phyloP scores from a whole-genome alignment of 2,797 vertebrate genomes.

The Orientallactaga sibirica region DNA sequence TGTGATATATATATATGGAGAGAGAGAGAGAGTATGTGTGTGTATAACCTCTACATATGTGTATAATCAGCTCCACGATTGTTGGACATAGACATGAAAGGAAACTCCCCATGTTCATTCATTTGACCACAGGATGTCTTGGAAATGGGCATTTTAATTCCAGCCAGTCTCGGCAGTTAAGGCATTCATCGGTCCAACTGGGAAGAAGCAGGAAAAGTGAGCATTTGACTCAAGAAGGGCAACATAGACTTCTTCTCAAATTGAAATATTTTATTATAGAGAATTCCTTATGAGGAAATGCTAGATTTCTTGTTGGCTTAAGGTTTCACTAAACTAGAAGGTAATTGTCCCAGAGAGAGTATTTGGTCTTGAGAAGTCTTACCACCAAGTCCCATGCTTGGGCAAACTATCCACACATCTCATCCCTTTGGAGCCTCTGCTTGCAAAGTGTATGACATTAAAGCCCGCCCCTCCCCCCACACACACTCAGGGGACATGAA shows the following conservation, averaged over 20 bases:
- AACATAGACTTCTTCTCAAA: not conserved
- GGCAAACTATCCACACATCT: slow-evolving; percentile 6
- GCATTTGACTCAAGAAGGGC: not conserved
- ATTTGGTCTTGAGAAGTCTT: not conserved
- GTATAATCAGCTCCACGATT: not conserved
- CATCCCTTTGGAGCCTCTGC: slow-evolving; percentile 16
- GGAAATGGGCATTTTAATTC: slow-evolving; percentile 15
- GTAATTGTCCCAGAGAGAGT: not conserved
- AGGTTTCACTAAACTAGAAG: not conserved
- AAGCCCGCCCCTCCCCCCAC: not conserved
- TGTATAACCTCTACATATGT: not conserved
- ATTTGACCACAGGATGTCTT: not conserved
- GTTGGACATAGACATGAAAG: not conserved
- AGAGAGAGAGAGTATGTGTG: not conserved
- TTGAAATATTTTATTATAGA: slow-evolving; percentile 51
- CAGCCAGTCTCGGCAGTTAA: not conserved
- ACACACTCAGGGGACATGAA: not conserved
- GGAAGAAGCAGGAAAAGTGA: slow-evolving; percentile 25
- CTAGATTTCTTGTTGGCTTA: slow-evolving; percentile 41
- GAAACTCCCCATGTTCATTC: not conserved
- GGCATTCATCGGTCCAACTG: not conserved
- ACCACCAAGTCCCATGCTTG: not conserved
- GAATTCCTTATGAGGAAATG: slow-evolving; percentile 29
- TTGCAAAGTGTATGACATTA: slow-evolving; percentile 37
- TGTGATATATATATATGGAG: not conserved